Evolutionary conservation across 2,797 vertebrate genomes (phyloP).

Genomic region (Myotis daubentonii): DNA sequence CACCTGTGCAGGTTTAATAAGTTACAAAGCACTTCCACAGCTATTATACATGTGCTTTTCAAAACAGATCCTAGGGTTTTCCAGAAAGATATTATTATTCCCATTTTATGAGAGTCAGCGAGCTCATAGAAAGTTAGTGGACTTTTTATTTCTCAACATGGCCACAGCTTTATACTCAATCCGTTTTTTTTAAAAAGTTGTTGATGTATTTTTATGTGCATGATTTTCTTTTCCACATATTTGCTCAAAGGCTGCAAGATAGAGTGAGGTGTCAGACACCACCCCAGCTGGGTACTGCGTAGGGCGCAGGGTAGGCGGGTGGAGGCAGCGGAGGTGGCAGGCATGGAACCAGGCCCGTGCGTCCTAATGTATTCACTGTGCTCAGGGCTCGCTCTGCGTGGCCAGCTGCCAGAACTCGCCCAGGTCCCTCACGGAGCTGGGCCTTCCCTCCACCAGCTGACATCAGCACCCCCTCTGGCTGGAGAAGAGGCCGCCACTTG

Average conservation of each 20-base stretch:
- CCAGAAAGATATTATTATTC: background rate
- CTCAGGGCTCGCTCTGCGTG: fast-evolving
- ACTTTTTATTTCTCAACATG: background rate
- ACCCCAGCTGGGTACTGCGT: background rate
- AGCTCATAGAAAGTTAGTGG: background rate
- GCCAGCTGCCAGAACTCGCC: background rate
- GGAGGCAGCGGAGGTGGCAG: background rate
- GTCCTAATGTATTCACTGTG: fast-evolving
- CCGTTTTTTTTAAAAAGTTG: background rate
- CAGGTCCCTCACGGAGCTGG: background rate
- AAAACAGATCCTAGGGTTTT: background rate
- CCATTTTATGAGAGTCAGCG: background rate
- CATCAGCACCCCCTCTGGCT: background rate
- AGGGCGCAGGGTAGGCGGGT: no score
- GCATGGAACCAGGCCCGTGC: background rate
- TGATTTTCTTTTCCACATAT: background rate
- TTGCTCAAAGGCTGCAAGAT: background rate
- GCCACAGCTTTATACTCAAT: background rate
- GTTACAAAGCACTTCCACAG: no score
- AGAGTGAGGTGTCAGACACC: background rate
- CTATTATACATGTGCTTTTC: background rate
- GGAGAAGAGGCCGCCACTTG: background rate
- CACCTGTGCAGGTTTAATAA: no score
- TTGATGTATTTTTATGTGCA: background rate
- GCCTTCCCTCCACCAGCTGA: background rate